A percentile compares a stretch with the other conserved stretches of the same genome.
Conservation (phyloP, 2,797 vertebrate genomes). For the Centroberyx gerrardi region DNA sequence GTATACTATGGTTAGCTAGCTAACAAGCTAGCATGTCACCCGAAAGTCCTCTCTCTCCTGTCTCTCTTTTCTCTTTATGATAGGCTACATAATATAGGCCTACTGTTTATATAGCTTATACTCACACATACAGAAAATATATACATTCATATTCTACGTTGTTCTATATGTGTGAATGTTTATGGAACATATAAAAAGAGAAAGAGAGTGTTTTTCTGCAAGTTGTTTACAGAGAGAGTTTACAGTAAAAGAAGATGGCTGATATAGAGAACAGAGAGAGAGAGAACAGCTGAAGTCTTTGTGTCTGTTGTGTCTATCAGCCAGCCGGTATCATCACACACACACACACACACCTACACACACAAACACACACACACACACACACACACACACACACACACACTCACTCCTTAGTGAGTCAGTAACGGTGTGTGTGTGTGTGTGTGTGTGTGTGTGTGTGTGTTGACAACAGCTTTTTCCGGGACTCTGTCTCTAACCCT, state of each 20-base stretch:
- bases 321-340: slow-evolving; percentile 32
- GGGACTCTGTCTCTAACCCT: slow-evolving; percentile 18
- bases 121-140: no score
- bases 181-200: not conserved
- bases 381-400: slow-evolving; percentile 7
- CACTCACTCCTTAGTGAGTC: not conserved
- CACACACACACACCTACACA: slow-evolving; percentile 15
- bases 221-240: slow-evolving; percentile 50
- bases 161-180: no score
- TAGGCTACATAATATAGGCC: no score
- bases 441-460: slow-evolving; percentile 1
- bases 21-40: no score
- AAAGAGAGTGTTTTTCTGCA: slow-evolving; percentile 3
- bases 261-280: slow-evolving; percentile 15
- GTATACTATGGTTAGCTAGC: no score
- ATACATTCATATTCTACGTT: no score
- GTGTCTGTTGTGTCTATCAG: slow-evolving; percentile 61
- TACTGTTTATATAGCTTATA: no score
- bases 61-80: no score
- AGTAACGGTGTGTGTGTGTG: not conserved
- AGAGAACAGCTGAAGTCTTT: slow-evolving; percentile 54
- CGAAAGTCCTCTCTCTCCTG: no score
- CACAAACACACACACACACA: slow-evolving; percentile 3
- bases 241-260: slow-evolving; percentile 45
- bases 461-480: slow-evolving; percentile 19